Base-by-base conservation (phyloP, 2,888 invertebrate genomes). In the Andricus quercusramuli region DNA sequence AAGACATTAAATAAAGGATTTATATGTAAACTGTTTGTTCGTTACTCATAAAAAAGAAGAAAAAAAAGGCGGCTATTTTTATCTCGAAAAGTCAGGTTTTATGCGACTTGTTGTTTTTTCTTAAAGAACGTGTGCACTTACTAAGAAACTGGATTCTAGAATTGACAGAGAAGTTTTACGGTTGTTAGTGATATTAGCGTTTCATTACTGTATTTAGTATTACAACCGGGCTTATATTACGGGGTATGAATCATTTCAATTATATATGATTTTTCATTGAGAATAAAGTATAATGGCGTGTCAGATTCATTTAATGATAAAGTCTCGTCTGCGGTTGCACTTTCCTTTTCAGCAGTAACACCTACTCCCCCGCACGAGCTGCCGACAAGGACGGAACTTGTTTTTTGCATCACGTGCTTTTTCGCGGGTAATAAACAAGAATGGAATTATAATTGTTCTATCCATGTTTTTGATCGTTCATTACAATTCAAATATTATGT, bases 231-330 rank as follows among this genome's bases (percentile, higher is more conserved):
- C 13, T 64, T 64, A 9, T 64, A 25, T 13, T 62, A 15, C 62
- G 15, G 29, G 22, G 17, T 64, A 64, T 64, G 64, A 64, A 25
- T 29, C 29, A 64, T 64, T 29, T 25, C 13, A 64, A 64, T 64
- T 25, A 64, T 64, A 64, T 64, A 64, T 64, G 29, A 64, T 64
- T 64, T 74, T 56, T 74, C 37, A 74, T 56, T 74, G 32, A 74
- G n/a, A 74, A 74, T 74, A 32, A 56, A 74, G 32, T 32, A 74
- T 56, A 74, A 74, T 74, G n/a, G 56, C 74, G 74, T 74, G 74
- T 74, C 74, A 74, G 51, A 74, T 74, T 74, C 74, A 32, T 74
- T 74, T 37, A 74, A 56, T 74, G 56, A 74, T 74, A 74, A 74
- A 74, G 51, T 74, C 56, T 56, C 37, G 56, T 56, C 74, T 74